Base-by-base conservation (phyloP, 2,113 vertebrate species). In the Hymenochirus boettgeri region DNA sequence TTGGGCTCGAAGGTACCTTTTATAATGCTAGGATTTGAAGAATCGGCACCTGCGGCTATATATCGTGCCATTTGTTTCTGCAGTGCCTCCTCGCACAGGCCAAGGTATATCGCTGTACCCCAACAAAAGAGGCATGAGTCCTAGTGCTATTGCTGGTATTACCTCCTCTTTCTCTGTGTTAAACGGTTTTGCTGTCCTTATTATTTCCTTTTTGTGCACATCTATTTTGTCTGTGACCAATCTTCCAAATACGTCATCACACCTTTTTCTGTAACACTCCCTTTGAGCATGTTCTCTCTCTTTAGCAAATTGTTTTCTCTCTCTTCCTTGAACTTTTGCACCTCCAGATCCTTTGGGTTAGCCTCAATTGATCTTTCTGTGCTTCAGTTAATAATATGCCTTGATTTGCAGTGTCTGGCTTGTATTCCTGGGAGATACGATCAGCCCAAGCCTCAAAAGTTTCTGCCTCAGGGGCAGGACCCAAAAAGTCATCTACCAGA, bases 401-500 rank as follows among this genome's bases (percentile, higher is more conserved):
- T 23, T 13, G 60, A 60, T 59, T 29, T 70, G 1, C 72, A 70
- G 1, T 1, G 50, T 71, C 86, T 91, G 21, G 72, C 57, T 1
- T 78, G 50, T 92, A 90, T 46, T 95, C 91, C 33, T 2, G 75
- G 33, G 86, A 81, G 53, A 95, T 85, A 2, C 86, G 86, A 9
- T 93, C 88, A 0, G 88, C 83, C 93, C 93, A 94, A 66, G 82
- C 81, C 0, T 85, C 88, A 26, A 85, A 95, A 60, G 90, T 88
- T 62, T 89, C 86, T 0, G 87, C 80, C 0, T 92, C 90, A 0
- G 82, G 85, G 4, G 83, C 73, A 1, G 84, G 61, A 0, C 61
- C 51, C n/a, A 80, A 73, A 23, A 82, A 76, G 21, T 91, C 86
- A 39, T 87, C 91, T 73, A 74, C n/a, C 73, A 78, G n/a, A 60